These are phyloP conservation scores for Pandion haliaetus DNA, from an alignment of 2,113 vertebrate genomes.

Conservation along the genomic window DNA sequence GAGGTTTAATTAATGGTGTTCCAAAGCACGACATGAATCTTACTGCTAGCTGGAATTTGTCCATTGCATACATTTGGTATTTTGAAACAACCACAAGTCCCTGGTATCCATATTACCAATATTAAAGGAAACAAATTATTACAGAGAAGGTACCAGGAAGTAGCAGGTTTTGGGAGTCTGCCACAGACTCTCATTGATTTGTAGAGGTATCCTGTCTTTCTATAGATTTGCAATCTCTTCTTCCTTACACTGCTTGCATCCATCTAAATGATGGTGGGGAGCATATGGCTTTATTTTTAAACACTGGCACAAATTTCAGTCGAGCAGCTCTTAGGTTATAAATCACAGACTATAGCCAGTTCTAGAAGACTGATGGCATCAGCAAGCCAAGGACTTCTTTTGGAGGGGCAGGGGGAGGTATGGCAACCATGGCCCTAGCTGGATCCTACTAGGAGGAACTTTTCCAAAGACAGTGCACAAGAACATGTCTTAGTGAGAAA, in stretches of 20 bases:
- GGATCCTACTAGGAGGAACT: background rate
- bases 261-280: background rate
- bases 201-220: background rate
- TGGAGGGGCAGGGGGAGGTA: too few relatives aligned
- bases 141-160: background rate
- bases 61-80: background rate
- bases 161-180: background rate
- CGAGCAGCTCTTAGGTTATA: background rate
- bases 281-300: constrained; percentile 14
- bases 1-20: background rate
- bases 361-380: background rate
- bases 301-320: background rate
- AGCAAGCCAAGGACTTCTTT: background rate
- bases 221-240: background rate
- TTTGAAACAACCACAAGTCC: background rate
- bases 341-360: background rate
- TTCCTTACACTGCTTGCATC: background rate
- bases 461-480: background rate
- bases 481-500: background rate
- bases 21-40: background rate
- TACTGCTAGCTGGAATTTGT: background rate
- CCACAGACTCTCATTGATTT: background rate
- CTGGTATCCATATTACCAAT: background rate
- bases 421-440: background rate
- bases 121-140: background rate